Percentiles rank a stretch among this genome's conserved stretches.
phyloP scores from a whole-genome alignment of 2,113 vertebrate genomes.

The Sialia sialis region DNA sequence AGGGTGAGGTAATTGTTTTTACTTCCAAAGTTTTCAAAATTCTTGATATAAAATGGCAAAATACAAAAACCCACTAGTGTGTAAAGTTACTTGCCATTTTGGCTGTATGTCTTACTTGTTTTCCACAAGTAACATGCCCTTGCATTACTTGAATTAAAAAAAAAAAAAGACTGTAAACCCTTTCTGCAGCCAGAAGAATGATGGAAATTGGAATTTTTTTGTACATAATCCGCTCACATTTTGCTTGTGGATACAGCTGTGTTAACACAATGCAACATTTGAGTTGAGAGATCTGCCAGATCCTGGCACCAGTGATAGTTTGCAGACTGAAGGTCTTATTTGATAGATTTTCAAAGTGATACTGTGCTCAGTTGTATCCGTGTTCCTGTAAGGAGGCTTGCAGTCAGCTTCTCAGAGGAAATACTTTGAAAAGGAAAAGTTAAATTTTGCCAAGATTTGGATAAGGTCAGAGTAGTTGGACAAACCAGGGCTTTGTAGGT shows the following conservation, averaged over 20 bases:
- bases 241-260: slow-evolving; percentile 76
- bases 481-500: slow-evolving; percentile 62
- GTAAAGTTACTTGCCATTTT: background rate
- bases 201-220: slow-evolving; percentile 64
- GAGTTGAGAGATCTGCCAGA: slow-evolving; percentile 62
- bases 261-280: slow-evolving; percentile 76
- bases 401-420: slow-evolving; percentile 75
- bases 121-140: background rate
- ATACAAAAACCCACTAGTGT: background rate
- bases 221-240: slow-evolving; percentile 56
- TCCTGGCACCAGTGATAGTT: slow-evolving; percentile 68
- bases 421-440: slow-evolving; percentile 73
- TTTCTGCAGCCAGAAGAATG: slow-evolving; percentile 40
- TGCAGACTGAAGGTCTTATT: slow-evolving; percentile 63
- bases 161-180: background rate
- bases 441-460: slow-evolving; percentile 68
- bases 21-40: background rate
- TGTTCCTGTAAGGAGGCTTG: slow-evolving; percentile 66
- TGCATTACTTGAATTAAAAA: background rate
- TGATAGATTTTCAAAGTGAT: slow-evolving; percentile 65
- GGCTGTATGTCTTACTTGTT: background rate
- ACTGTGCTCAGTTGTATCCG: slow-evolving; percentile 67
- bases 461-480: slow-evolving; percentile 55
- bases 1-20: background rate
- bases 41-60: background rate